Evolutionary conservation across 2,113 vertebrate species (phyloP), one percentile per base, ranked within the genome.

Genomic region (Pluvianellus socialis): DNA sequence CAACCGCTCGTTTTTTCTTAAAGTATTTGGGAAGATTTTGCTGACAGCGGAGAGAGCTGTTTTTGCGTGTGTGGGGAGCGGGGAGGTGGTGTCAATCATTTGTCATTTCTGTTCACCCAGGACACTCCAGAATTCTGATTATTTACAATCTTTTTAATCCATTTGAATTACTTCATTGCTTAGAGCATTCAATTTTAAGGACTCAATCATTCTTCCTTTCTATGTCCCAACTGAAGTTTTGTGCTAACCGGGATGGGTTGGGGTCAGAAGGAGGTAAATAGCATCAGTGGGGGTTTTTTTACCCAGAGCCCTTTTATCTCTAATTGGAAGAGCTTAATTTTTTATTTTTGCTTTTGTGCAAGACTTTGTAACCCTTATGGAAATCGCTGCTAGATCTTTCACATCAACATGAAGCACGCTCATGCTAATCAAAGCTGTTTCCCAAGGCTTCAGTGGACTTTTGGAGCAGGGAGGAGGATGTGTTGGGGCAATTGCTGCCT

Each of bases 381-480:
- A 75, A 53, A 44, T n/a, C 17, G 38, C 63, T 85, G 15, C 9
- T 62, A 23, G 30, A 24, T 53, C 21, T 82, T 93, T 52, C 49
- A 10, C 7, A 32, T 44, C n/a, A 32, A 28, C 1, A 4, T 12
- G 65, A 47, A 77, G 23, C 14, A 8, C 11, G 10, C 12, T 47
- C 0, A 0, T 24, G 26, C n/a, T 76, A 23, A 23, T 23, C n/a
- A 40, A 32, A 9, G 75, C 26, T 8, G 9, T 44, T 76, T 84
- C 38, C 47, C 50, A 44, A 59, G 21, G 42, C 49, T 45, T 84
- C 73, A 0, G 2, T 21, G 79, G 55, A n/a, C n/a, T 45, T 50
- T 2, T 3, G 14, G 70, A 65, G 81, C 38, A 42, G 68, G 50
- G 50, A 70, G 15, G 47, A 53, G 33, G 67, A 55, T 0, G 11